Base-by-base conservation (phyloP, 2,797 vertebrate genomes). In the Arremon brunneinucha region DNA sequence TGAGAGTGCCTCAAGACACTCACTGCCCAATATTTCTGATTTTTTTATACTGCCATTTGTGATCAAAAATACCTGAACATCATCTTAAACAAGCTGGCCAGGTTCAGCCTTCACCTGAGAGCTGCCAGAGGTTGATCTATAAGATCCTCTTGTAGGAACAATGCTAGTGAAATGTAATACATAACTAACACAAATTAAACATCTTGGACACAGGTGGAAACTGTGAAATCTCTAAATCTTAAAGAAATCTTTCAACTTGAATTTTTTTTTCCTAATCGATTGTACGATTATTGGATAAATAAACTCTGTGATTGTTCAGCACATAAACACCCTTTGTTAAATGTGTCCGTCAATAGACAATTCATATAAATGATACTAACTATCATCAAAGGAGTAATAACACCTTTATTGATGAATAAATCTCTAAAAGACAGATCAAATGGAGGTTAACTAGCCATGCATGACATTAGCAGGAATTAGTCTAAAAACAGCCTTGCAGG, bases 321-420 rank as follows among this genome's bases (percentile, higher is more conserved):
- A 96, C 86, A 93, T 95, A 95, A 94, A 94, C 81, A 89, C 86
- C 90, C 94, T 92, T 90, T 96, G 93, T 97, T 97, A 93, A 96
- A 96, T 94, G 93, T 95, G 94, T 96, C 94, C 90, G 3, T 97
- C 96, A 91, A 97, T 95, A 97, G 97, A 97, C 95, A 97, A 97
- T 97, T 98, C 98, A 97, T 97, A 97, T 83, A 94, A 95, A 97
- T 97, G 97, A 97, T 97, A 98, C 97, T 98, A 98, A 98, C 97
- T 97, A 97, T 97, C 96, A 92, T 97, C 97, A 83, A 81, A 97
- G 97, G 97, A 94, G 97, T 97, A 98, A 98, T 98, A 97, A 97
- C 68, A 12, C 95, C 95, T 98, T 98, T 98, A 98, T 97, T 98
- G 98, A 97, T 97, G 95, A 98, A 98, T 98, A 98, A 98, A 98